Evolutionary conservation across 2,797 vertebrate genomes (phyloP).

Genomic region (Artibeus lituratus): DNA sequence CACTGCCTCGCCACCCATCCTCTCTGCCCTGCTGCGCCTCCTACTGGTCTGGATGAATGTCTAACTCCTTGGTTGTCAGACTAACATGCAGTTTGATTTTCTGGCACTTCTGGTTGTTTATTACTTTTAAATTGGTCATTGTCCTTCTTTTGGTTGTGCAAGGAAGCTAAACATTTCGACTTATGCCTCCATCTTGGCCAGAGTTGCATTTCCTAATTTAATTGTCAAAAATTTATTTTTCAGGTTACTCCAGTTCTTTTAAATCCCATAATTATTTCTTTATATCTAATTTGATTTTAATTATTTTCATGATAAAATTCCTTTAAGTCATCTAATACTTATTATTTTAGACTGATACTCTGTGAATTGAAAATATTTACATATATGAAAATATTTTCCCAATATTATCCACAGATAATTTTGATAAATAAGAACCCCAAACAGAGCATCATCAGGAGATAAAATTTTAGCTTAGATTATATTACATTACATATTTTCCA

Average conservation of each 20-base stretch:
- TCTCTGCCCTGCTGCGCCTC: too few species aligned
- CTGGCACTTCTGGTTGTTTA: too few species aligned
- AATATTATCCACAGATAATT: not conserved
- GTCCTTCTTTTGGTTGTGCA: too few species aligned
- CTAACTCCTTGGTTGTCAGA: too few species aligned
- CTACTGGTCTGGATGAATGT: too few species aligned
- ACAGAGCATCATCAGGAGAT: not conserved
- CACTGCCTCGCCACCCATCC: too few species aligned
- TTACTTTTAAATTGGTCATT: too few species aligned
- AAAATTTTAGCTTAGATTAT: not conserved
- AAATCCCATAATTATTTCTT: not conserved
- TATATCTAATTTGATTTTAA: not conserved
- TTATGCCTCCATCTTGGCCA: too few species aligned
- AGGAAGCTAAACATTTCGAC: not conserved
- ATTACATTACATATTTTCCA: not conserved
- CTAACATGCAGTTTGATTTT: too few species aligned
- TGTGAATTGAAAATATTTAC: not conserved
- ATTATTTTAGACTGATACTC: not conserved
- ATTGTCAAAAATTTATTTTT: not conserved
- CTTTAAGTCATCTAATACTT: not conserved
- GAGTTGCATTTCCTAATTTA: not conserved
- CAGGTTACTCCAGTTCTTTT: not conserved
- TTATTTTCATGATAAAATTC: not conserved
- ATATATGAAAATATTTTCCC: not conserved
- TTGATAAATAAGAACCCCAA: not conserved